Evolutionary conservation across 2,797 vertebrate genomes (phyloP), one percentile per base, ranked within the genome.

Genomic region (Sarcophilus harrisii): DNA sequence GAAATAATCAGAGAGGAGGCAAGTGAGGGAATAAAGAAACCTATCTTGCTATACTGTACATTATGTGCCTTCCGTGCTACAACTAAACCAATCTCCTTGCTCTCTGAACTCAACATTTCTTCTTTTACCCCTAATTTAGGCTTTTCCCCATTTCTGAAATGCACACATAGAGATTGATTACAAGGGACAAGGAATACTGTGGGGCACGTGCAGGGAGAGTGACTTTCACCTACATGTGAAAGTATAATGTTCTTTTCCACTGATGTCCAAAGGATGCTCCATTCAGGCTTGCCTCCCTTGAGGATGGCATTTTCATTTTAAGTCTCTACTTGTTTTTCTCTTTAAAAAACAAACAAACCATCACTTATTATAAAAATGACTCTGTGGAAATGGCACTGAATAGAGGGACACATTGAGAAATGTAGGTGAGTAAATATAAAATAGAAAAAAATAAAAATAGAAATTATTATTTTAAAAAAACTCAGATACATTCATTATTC

Each of bases 11-110:
- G 93, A 66, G 4, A 30, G 93, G 57, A 54, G 90, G 52, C 90
- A 97, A 97, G 96, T 90, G 60, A 96, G 81, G 66, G n/a, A 8
- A 45, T 81, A 81, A 81, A 81, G 2, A 16, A 81, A n/a, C n/a
- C 18, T 81, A 21, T 21, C n/a, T 45, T 81, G 10, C 66, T 6
- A 0, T 6, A n/a, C 10, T 62, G 30, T 32, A 14, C 60, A 62
- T 62, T 32, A 12, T 32, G n/a, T 38, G 66, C 18, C 66, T n/a
- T n/a, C n/a, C 18, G 24, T 81, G 5, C 18, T 73, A 6, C n/a
- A 38, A 6, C 66, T 38, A 14, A 38, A 38, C n/a, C 21, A 21
- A 16, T 5, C 66, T 45, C 3, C 66, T 24, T 81, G n/a, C n/a
- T 81, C n/a, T 18, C 6, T 81, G n/a, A 81, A 81, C 66, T 81